Percentiles rank a stretch among this genome's conserved stretches.
phyloP scores from a whole-genome alignment of 1,140 invertebrate species.

The Archivesica marissinica region DNA sequence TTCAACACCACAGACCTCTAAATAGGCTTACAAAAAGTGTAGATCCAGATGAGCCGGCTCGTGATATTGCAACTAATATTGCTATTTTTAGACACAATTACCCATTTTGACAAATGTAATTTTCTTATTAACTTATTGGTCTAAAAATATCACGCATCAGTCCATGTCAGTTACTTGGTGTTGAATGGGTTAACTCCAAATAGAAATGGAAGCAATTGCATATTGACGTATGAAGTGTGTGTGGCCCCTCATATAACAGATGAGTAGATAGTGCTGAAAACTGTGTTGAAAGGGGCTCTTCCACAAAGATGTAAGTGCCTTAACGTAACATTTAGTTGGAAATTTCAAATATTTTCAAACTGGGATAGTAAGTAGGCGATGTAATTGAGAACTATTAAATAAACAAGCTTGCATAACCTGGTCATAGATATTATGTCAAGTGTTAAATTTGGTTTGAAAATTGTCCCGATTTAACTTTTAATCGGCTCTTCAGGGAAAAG shows the following conservation, averaged over 20 bases:
- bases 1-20: too few species aligned
- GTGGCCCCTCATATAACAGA: conserved; percentile 12
- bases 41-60: too few species aligned
- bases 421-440: conserved; percentile 42
- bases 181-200: too few species aligned
- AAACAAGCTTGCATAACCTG: conserved; percentile 31
- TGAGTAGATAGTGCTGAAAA: conserved; percentile 21
- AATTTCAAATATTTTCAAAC: conserved; percentile 42
- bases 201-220: not conserved
- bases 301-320: conserved; percentile 5
- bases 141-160: too few species aligned
- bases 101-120: too few species aligned
- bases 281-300: conserved; percentile 22
- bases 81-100: too few species aligned
- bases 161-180: too few species aligned
- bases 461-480: conserved; percentile 43
- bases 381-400: conserved; percentile 49
- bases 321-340: conserved; percentile 48
- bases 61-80: too few species aligned
- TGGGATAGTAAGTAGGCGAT: not conserved
- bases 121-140: too few species aligned
- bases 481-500: conserved; percentile 12
- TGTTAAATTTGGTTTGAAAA: conserved; percentile 48
- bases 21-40: too few species aligned
- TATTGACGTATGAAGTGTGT: conserved; percentile 13